phyloP scores from a whole-genome alignment of 2,113 vertebrate species.

The Furnarius figulus region DNA sequence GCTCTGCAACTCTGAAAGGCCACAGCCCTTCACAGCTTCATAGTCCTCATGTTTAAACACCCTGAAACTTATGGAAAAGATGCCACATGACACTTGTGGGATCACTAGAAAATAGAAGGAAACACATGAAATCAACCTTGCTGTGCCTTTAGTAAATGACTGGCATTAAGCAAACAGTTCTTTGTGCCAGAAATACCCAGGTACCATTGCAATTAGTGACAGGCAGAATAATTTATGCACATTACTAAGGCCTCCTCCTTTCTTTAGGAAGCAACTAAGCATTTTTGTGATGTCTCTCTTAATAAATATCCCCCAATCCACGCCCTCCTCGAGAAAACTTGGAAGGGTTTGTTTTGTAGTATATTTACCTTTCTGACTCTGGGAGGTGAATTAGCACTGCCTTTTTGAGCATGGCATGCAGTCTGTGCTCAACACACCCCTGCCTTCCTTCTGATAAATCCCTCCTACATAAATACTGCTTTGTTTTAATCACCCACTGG shows the following conservation, averaged over 20 bases:
- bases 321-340: neutral
- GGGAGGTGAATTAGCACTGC: neutral
- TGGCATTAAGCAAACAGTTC: neutral
- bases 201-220: neutral
- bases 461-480: neutral
- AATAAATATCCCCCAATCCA: fast-evolving
- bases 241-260: neutral
- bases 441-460: neutral
- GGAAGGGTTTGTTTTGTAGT: neutral
- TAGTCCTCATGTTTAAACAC: neutral
- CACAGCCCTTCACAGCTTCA: neutral
- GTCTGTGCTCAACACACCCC: fast-evolving
- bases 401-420: neutral
- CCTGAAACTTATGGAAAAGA: neutral
- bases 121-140: neutral
- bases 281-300: neutral
- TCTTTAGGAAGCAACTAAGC: neutral
- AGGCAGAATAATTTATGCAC: neutral
- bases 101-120: neutral
- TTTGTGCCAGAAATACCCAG: neutral
- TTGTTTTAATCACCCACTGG: neutral
- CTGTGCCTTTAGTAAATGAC: neutral
- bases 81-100: neutral
- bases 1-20: neutral
- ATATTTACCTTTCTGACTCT: neutral